Percentiles rank a stretch among this genome's conserved stretches.
Conservation (phyloP, 2,797 vertebrate genomes). For the Gymnopithys bicolor region DNA sequence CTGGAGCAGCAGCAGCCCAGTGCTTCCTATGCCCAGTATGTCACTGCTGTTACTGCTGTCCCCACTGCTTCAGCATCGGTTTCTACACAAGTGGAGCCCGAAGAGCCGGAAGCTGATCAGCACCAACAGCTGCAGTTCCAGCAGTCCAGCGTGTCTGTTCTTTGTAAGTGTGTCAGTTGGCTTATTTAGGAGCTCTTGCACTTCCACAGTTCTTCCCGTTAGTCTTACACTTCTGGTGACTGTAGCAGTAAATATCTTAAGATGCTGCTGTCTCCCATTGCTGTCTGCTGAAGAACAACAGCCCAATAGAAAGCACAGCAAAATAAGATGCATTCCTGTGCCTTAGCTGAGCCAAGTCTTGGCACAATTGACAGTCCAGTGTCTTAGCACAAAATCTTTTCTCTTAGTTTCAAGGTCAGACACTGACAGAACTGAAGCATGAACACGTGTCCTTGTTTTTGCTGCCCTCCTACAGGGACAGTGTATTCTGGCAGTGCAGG, state of each 20-base stretch:
- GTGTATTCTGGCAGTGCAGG: background rate
- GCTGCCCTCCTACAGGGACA: background rate
- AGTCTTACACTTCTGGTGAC: background rate
- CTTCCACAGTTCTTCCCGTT: background rate
- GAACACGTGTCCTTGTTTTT: background rate
- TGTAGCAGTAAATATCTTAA: background rate
- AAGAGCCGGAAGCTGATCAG: constrained; percentile 90
- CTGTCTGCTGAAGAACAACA: background rate
- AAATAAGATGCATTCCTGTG: background rate
- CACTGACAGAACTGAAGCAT: background rate
- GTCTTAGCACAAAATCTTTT: background rate
- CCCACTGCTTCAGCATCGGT: constrained; percentile 75
- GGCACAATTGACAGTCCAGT: background rate
- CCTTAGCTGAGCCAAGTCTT: background rate
- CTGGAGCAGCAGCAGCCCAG: constrained; percentile 75
- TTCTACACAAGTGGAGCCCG: constrained; percentile 86
- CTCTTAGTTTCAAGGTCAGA: background rate
- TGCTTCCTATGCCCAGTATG: constrained; percentile 75
- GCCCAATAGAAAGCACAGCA: background rate
- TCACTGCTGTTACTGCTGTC: constrained; percentile 55
- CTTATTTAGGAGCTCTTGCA: background rate
- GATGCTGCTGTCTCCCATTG: background rate
- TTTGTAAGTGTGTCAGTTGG: constrained; percentile 78
- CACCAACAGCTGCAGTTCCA: constrained; percentile 86
- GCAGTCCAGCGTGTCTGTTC: constrained; percentile 79